phyloP scores from a whole-genome alignment of 2,797 vertebrate species.

The Chaenodraco wilsoni region DNA sequence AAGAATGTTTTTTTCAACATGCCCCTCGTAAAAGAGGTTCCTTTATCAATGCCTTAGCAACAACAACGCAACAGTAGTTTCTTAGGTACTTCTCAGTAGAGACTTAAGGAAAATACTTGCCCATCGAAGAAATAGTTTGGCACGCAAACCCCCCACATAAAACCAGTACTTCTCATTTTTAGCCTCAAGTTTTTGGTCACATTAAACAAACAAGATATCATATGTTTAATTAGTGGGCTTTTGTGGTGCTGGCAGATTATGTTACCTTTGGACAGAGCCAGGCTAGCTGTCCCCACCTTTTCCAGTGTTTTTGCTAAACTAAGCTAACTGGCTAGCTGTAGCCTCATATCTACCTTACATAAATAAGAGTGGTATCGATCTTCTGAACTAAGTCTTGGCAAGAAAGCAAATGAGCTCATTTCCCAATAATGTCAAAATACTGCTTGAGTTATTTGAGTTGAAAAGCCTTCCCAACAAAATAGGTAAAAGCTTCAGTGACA shows the following conservation, averaged over 20 bases:
- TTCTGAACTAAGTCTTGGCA: not conserved
- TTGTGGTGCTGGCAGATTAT: not conserved
- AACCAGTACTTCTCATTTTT: not conserved
- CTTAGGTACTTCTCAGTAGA: too few species aligned
- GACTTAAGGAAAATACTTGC: not conserved
- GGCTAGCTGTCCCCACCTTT: not conserved
- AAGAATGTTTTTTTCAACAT: too few species aligned
- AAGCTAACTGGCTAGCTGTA: not conserved
- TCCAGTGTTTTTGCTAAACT: not conserved
- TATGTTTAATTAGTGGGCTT: not conserved
- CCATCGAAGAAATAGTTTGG: not conserved
- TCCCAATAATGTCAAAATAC: not conserved
- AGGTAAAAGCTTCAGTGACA: not conserved
- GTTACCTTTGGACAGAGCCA: not conserved
- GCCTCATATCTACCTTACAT: not conserved
- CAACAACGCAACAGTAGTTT: too few species aligned
- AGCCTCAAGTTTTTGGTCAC: not conserved
- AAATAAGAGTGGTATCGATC: conserved; percentile 4
- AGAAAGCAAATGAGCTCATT: not conserved
- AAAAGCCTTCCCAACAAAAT: not conserved
- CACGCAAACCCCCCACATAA: not conserved
- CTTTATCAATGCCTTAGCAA: not conserved
- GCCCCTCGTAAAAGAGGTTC: too few species aligned
- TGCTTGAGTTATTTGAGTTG: not conserved
- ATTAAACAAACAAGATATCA: not conserved